phyloP scores from a whole-genome alignment of 2,113 vertebrate species.

The Malurus melanocephalus region DNA sequence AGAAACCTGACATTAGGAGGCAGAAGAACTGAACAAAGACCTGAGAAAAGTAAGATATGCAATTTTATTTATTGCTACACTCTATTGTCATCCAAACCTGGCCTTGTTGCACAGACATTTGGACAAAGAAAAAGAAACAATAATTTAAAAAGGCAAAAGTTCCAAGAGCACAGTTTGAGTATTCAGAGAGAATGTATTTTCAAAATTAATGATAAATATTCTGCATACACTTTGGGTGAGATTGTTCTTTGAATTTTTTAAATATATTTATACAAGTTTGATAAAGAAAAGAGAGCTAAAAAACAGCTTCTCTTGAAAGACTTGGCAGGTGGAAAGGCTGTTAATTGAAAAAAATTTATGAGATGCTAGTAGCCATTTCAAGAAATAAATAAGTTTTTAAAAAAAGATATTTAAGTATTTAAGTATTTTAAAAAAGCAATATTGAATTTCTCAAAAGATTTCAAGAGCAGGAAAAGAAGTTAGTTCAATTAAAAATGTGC shows the following conservation, averaged over 20 bases:
- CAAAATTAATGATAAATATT: background rate
- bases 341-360: background rate
- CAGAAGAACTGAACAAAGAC: background rate
- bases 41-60: background rate
- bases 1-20: background rate
- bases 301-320: accelerated
- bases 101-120: background rate
- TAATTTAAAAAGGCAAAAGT: background rate
- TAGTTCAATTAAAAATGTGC: background rate
- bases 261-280: background rate
- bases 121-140: background rate
- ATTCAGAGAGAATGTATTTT: background rate
- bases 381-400: background rate
- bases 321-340: background rate
- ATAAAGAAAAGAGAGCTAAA: background rate
- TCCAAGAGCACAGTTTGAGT: background rate
- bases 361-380: background rate
- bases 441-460: background rate
- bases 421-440: background rate
- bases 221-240: accelerated
- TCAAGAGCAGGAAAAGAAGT: background rate
- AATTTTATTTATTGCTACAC: background rate
- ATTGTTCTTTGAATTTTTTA: background rate
- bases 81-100: background rate
- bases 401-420: too few species aligned